phyloP scores from a whole-genome alignment of 2,797 vertebrate genomes.

The Phrynocephalus vlangalii region DNA sequence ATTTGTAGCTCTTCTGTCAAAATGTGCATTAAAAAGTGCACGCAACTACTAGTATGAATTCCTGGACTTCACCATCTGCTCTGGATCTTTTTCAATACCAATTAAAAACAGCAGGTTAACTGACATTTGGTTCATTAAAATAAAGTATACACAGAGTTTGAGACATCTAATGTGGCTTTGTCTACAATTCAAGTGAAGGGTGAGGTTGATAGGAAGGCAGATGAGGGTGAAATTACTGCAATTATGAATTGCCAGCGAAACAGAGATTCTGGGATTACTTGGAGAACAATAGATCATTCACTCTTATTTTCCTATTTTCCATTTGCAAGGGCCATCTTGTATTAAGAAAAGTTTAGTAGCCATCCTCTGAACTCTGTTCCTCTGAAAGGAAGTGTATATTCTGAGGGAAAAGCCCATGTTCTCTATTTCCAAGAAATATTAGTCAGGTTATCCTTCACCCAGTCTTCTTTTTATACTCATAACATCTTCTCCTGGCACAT shows the following conservation, averaged over 20 bases:
- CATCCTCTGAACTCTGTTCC: neutral
- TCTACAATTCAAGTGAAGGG: constrained; percentile 22
- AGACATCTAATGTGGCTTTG: neutral
- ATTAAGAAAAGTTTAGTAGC: neutral
- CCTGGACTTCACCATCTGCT: constrained; percentile 40
- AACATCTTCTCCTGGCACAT: neutral
- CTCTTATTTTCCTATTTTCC: neutral
- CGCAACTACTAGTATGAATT: constrained; percentile 39
- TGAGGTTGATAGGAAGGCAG: constrained; percentile 9
- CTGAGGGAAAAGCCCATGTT: neutral
- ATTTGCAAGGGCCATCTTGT: neutral
- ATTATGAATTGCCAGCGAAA: neutral
- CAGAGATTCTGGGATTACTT: neutral
- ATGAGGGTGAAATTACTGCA: constrained; percentile 8
- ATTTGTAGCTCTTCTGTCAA: constrained; percentile 43
- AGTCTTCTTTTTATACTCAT: neutral
- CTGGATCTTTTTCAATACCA: neutral
- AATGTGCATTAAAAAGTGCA: constrained; percentile 31
- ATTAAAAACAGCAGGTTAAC: constrained; percentile 47
- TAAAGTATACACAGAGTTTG: neutral
- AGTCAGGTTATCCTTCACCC: neutral
- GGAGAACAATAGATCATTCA: constrained; percentile 13
- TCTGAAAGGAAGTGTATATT: neutral
- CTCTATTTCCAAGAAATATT: neutral
- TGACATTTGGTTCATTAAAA: neutral